These are phyloP conservation scores for Yponomeuta sedellus DNA, from an alignment of 2,888 invertebrate genomes.

Conservation along the genomic window DNA sequence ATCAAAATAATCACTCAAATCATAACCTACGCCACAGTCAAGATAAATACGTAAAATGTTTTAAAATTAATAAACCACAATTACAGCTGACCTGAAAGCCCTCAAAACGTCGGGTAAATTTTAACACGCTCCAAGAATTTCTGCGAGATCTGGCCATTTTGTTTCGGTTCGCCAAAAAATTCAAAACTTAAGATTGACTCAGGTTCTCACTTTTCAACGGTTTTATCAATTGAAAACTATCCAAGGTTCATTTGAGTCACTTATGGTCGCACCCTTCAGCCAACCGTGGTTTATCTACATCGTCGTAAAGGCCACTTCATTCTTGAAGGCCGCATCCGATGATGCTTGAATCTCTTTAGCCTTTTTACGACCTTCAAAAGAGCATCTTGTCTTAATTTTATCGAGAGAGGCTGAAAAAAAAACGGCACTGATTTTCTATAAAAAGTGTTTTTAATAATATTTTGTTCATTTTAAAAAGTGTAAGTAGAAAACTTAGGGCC, in stretches of 20 bases:
- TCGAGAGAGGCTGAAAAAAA: not conserved
- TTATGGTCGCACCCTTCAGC: constrained; percentile 11
- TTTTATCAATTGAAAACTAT: not conserved
- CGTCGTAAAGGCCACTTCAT: constrained; percentile 28
- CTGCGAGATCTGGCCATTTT: too few species aligned
- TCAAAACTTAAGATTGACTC: not conserved
- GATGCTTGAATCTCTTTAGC: constrained; percentile 26
- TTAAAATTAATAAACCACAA: too few species aligned
- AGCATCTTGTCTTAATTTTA: not conserved
- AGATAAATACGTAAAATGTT: too few species aligned
- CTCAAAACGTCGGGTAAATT: too few species aligned
- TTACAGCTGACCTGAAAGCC: too few species aligned
- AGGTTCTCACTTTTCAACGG: not conserved
- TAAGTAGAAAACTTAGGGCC: not conserved
- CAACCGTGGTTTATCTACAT: constrained; percentile 55
- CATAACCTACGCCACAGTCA: too few species aligned
- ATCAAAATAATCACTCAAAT: too few species aligned
- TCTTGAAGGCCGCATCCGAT: constrained; percentile 41
- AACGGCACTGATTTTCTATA: not conserved
- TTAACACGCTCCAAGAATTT: too few species aligned
- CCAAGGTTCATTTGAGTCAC: not conserved
- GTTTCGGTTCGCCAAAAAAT: too few species aligned
- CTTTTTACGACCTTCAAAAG: constrained; percentile 30
- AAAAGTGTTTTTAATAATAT: not conserved
- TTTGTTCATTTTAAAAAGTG: not conserved